These are phyloP conservation scores for Melanotaenia boesemani DNA, from an alignment of 2,797 vertebrate species.

Conservation along the genomic window DNA sequence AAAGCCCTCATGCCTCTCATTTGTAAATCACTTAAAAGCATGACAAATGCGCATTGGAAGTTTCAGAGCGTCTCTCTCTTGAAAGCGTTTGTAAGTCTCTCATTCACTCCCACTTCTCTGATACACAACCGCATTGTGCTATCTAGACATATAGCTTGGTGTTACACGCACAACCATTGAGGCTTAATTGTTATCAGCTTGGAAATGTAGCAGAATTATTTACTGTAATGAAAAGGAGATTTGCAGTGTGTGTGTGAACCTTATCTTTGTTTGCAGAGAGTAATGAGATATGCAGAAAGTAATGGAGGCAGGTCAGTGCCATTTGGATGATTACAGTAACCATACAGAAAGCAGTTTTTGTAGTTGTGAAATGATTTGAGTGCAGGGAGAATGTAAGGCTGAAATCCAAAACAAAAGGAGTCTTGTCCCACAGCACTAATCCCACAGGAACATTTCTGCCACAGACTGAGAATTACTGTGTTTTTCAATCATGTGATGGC, in stretches of 20 bases:
- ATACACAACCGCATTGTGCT: slow-evolving; percentile 61
- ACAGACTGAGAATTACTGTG: slow-evolving; percentile 69
- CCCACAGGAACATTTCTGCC: slow-evolving; percentile 66
- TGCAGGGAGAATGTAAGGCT: slow-evolving; percentile 53
- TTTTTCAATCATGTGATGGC: slow-evolving; percentile 74
- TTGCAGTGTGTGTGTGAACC: slow-evolving; percentile 4
- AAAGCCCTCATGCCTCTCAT: slow-evolving; percentile 78
- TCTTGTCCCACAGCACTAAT: slow-evolving; percentile 76
- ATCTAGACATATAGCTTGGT: slow-evolving; percentile 48
- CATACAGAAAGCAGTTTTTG: slow-evolving; percentile 54
- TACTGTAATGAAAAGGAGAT: slow-evolving; percentile 39
- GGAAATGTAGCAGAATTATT: slow-evolving; percentile 39
- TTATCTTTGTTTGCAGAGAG: slow-evolving; percentile 37
- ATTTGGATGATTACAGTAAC: slow-evolving; percentile 45
- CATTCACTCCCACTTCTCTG: slow-evolving; percentile 54
- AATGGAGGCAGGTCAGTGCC: slow-evolving; percentile 40
- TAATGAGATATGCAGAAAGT: slow-evolving; percentile 32
- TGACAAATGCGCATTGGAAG: slow-evolving; percentile 80
- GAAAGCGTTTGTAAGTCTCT: slow-evolving; percentile 59
- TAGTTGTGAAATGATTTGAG: slow-evolving; percentile 68
- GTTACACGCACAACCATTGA: slow-evolving; percentile 36
- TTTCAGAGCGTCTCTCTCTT: slow-evolving; percentile 70
- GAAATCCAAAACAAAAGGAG: slow-evolving; percentile 72
- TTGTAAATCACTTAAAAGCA: slow-evolving; percentile 82
- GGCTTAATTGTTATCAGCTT: slow-evolving; percentile 38